Base-by-base conservation (phyloP, 64 coral and sea anemone species). In the Dendronephthya gigantea region DNA sequence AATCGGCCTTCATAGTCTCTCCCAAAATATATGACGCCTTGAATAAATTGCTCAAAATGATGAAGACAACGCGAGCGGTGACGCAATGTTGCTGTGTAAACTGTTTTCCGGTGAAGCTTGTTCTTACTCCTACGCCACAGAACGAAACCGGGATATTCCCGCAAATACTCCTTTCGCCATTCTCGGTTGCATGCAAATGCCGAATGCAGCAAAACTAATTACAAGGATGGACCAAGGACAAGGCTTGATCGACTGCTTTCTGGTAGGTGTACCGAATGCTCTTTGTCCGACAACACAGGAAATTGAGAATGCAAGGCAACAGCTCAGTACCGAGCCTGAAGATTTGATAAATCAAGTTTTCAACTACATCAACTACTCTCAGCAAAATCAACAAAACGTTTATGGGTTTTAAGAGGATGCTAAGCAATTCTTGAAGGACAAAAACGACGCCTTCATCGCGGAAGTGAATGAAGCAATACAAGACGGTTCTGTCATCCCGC, bases 81-180 rank as follows among this genome's bases (percentile, higher is more conserved):
- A 41, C 23, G 84, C 29, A 7, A 62, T 85, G 25, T 56, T 56
- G 49, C 35, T 85, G 49, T 37, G 85, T 32, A 86, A 86, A 41
- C 37, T 86, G 19, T 86, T 86, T 69, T 69, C 85, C 13, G 55
- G 56, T 4, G 85, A 86, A 69, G 9, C 17, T 19, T 86, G 51
- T 68, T 86, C 51, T 19, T 86, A 69, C 87, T 17, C 79, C 59
- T 88, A 82, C 33, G 82, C 76, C 6, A 83, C 87, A 23, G 68
- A 74, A 38, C 47, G 81, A 39, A 88, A 32, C 48, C 16, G 76
- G 3, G 28, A 82, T 10, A 88, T 88, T 29, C n/a, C n/a, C n/a
- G n/a, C n/a, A n/a, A n/a, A n/a, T n/a, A n/a, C n/a, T n/a, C n/a
- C n/a, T n/a, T n/a, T n/a, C n/a, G n/a, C n/a, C n/a, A n/a, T n/a